phyloP scores from a whole-genome alignment of 2,888 invertebrate species.

The Chrysomela aeneicollis region DNA sequence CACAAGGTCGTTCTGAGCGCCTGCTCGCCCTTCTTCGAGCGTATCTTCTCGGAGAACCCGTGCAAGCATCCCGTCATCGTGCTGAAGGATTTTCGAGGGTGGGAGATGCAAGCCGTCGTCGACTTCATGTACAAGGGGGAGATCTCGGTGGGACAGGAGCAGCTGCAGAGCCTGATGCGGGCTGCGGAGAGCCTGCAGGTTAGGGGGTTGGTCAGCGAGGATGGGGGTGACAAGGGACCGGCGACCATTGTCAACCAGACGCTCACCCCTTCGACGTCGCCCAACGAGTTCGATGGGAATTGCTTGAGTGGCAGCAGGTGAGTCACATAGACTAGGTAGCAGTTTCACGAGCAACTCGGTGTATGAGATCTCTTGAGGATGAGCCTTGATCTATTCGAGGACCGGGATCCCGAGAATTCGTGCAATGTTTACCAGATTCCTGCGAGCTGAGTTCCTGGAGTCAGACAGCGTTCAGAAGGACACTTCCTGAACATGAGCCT shows the following conservation, averaged over 20 bases:
- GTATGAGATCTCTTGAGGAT: too few relatives aligned
- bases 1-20: slow-evolving; percentile 93
- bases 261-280: slow-evolving; percentile 61
- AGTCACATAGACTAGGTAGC: slow-evolving; percentile 51
- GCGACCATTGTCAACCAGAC: slow-evolving; percentile 54
- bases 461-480: too few relatives aligned
- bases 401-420: too few relatives aligned
- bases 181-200: slow-evolving; percentile 85
- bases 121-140: slow-evolving; percentile 96
- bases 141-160: slow-evolving; percentile 87
- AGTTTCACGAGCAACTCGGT: too few relatives aligned
- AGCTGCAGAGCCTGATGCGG: slow-evolving; percentile 82
- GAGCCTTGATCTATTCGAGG: too few relatives aligned
- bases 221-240: slow-evolving; percentile 56
- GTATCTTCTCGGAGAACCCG: slow-evolving; percentile 89
- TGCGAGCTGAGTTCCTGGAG: too few relatives aligned
- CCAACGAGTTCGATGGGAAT: slow-evolving; percentile 59
- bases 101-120: slow-evolving; percentile 89
- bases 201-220: slow-evolving; percentile 38
- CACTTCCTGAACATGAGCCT: too few relatives aligned
- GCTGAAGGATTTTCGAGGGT: slow-evolving; percentile 86
- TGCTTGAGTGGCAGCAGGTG: slow-evolving; percentile 44
- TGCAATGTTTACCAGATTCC: too few relatives aligned
- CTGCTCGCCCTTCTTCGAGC: slow-evolving; percentile 87
- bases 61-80: slow-evolving; percentile 95